Evolutionary conservation across 2,797 vertebrate genomes (phyloP), one percentile per base, ranked within the genome.

Genomic region (Eurystomus glaucurus): DNA sequence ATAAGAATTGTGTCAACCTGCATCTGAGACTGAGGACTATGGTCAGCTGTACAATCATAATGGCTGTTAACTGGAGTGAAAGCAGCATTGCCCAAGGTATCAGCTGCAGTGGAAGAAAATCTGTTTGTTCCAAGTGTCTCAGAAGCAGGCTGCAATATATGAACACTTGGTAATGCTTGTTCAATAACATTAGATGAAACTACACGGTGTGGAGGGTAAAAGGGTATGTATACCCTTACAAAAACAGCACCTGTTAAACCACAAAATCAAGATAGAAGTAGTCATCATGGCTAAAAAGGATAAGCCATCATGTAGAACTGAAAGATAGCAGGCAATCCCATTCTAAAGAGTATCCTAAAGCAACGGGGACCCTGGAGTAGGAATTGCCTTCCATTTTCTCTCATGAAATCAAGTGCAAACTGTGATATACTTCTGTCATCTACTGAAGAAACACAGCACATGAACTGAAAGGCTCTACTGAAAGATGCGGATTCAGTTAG

Each of bases 1-100:
- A 18, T 20, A 82, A 68, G 20, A 10, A 21, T 9, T 55, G 4
- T 39, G 14, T 31, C 14, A 68, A 41, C 1, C 9, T 0, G 0
- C 8, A 10, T 68, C 26, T 58, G 19, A 82, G 23, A 4, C 37
- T 20, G 52, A 48, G 48, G 37, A 5, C 6, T 72, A 13, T 29
- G 14, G 14, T 41, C 25, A 54, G 16, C 14, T 41, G 11, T 52
- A 31, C 23, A 52, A 11, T 33, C 48, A 37, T 43, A 48, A n/a
- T 12, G 11, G 10, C 9, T 61, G 31, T 43, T 62, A 61, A 61
- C 41, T 5, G 28, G 15, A 3, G 14, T 80, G 68, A 68, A 17
- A 80, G 26, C 13, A 48, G 6, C 18, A 37, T 43, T 55, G 25
- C 10, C 41, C 26, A 10, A 61, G 48, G 6, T 60, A 29, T 20